Evolutionary conservation across 2,113 vertebrate genomes (phyloP), one percentile per base, ranked within the genome.

Genomic region (Cyprinodon brontotheroides): DNA sequence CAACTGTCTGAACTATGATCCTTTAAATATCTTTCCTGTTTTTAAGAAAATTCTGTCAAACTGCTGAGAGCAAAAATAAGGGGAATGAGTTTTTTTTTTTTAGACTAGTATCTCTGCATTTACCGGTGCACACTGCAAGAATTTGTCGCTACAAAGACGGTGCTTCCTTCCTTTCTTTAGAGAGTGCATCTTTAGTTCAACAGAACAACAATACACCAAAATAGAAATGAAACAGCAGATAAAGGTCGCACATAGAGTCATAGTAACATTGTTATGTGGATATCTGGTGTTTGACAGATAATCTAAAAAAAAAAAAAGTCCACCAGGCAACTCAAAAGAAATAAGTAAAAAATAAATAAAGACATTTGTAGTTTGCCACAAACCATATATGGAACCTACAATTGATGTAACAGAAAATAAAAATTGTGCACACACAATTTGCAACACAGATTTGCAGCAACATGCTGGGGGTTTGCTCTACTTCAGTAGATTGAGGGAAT

Each of bases 1-100:
- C 40, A 65, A 70, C 70, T 74, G 74, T 75, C 79, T 72, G 22
- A 65, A 79, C 79, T 61, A 47, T 50, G 17, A 68, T 59, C 61
- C 47, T 62, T 72, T 70, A 77, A 77, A 87, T 60, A 8, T 66
- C 75, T 65, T 90, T 89, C 89, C 85, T 89, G 89, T 91, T 90
- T 85, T 86, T 15, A 77, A 83, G 69, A 76, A 60, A 43, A 47
- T 39, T 12, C 57, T 38, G 29, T 29, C 29, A 29, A 29, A 29
- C 29, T 29, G 22, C 63, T 45, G 41, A 67, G 71, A 59, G 59
- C 66, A 78, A 81, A 47, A 64, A 62, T 1, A 37, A 81, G 74
- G 17, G 50, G 20, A 9, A 69, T 59, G 72, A 66, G 50, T 60
- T 77, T 81, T 80, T 63, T 87, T 88, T 85, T 70, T 4, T 7